These are phyloP conservation scores for Drosophila borealis DNA, from an alignment of 2,888 invertebrate species.

Conservation along the genomic window DNA sequence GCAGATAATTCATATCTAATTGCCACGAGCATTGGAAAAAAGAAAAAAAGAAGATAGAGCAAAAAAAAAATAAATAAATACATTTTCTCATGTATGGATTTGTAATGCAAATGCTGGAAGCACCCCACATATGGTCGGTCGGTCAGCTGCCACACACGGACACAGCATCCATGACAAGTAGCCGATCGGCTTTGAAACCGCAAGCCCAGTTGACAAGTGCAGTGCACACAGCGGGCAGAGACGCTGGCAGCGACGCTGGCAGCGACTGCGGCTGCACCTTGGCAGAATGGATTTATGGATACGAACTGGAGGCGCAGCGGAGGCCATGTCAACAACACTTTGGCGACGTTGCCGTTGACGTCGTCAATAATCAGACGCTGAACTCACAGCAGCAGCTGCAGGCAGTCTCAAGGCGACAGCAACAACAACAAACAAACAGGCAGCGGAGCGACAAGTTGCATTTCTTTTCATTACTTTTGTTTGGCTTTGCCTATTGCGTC, in stretches of 20 bases:
- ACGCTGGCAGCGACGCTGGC: constrained; percentile 12
- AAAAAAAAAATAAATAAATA: constrained; percentile 15
- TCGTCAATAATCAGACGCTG: constrained; percentile 77
- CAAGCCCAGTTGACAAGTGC: constrained; percentile 73
- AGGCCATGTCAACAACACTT: constrained; percentile 70
- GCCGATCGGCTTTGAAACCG: constrained; percentile 48
- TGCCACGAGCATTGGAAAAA: constrained; percentile 43
- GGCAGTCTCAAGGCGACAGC: constrained; percentile 70
- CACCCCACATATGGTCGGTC: constrained; percentile 41
- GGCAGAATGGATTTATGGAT: constrained; percentile 68
- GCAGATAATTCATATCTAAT: constrained; percentile 79
- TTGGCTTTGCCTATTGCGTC: constrained; percentile 67
- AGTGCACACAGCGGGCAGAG: constrained; percentile 64
- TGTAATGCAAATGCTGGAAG: constrained; percentile 64
- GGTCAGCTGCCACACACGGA: constrained; percentile 4
- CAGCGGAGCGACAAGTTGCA: constrained; percentile 45
- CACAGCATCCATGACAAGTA: constrained; percentile 55
- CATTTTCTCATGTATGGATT: constrained; percentile 52
- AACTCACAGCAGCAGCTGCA: constrained; percentile 57
- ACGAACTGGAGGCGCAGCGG: constrained; percentile 19
- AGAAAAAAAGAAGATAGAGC: constrained; percentile 10
- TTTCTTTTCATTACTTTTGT: constrained; percentile 69
- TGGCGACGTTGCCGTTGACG: constrained; percentile 62
- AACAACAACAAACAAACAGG: constrained; percentile 8
- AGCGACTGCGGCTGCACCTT: constrained; percentile 34